phyloP scores from a whole-genome alignment of 2,888 invertebrate genomes.

The Gortyna flavago region DNA sequence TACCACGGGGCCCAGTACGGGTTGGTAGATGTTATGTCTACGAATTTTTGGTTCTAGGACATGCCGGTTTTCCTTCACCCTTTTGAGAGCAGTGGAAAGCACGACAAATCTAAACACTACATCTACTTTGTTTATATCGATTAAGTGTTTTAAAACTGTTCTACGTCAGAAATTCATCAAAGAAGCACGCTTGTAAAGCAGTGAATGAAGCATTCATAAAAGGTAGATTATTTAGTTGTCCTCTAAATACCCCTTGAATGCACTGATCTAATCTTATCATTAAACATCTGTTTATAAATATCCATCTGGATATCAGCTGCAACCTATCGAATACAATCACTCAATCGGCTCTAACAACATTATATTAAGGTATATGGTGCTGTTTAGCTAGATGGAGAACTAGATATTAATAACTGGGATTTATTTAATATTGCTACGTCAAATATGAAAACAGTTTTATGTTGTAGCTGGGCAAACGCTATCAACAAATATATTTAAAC shows the following conservation, averaged over 20 bases:
- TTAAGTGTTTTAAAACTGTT: no score
- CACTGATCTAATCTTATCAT: slow-evolving; percentile 37
- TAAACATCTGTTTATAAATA: neutral
- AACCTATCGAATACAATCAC: slow-evolving; percentile 34
- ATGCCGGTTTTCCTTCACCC: no score
- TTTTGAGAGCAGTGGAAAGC: no score
- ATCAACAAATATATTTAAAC: neutral
- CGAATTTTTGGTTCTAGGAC: no score
- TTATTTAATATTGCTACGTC: neutral
- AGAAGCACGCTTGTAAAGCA: neutral
- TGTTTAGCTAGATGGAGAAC: neutral
- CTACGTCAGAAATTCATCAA: neutral
- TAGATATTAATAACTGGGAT: neutral
- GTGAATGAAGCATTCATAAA: neutral
- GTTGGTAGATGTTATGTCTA: no score
- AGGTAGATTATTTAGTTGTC: neutral
- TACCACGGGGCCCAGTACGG: no score
- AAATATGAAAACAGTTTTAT: neutral
- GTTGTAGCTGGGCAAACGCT: neutral
- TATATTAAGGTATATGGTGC: neutral
- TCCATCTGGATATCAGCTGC: slow-evolving; percentile 21
- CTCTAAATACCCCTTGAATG: neutral
- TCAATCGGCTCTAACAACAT: slow-evolving; percentile 34
- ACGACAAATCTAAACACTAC: neutral
- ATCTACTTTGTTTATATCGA: neutral